These are phyloP conservation scores for Eupithecia tripunctaria DNA, from an alignment of 2,888 invertebrate genomes.

Conservation along the genomic window DNA sequence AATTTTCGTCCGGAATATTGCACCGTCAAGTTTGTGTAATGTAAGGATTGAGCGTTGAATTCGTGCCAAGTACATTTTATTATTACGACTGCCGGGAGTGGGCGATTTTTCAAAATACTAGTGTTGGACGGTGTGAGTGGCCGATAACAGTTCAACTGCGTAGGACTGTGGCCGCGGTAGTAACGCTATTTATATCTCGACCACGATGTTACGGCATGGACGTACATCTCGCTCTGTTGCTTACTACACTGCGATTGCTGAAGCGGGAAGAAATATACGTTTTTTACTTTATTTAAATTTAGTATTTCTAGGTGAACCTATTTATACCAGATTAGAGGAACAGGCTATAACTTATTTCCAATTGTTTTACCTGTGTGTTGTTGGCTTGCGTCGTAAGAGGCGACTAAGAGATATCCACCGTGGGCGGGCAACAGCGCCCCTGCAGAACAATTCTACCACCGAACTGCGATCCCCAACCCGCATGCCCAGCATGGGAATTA, in stretches of 20 bases:
- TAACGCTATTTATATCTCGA: constrained; percentile 27
- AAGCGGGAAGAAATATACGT: neutral
- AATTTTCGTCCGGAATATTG: constrained; percentile 61
- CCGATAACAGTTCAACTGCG: constrained; percentile 64
- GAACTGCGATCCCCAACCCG: too few relatives aligned
- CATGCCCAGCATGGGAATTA: too few relatives aligned
- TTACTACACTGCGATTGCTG: neutral
- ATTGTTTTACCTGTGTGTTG: too few relatives aligned
- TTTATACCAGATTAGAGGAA: too few relatives aligned
- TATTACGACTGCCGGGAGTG: constrained; percentile 48
- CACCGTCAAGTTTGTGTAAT: constrained; percentile 51
- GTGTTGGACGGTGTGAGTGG: constrained; percentile 58
- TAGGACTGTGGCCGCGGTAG: neutral
- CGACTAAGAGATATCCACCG: too few relatives aligned
- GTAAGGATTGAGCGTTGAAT: constrained; percentile 62
- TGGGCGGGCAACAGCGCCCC: too few relatives aligned
- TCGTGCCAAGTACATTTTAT: constrained; percentile 67
- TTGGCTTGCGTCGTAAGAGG: too few relatives aligned
- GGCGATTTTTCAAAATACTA: constrained; percentile 55
- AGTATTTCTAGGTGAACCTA: neutral
- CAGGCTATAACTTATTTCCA: too few relatives aligned
- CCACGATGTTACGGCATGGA: constrained; percentile 14
- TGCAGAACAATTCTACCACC: too few relatives aligned
- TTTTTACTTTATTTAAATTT: neutral
- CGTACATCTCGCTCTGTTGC: neutral